Conservation (phyloP, 2,113 vertebrate species). For the Notiomystis cincta region DNA sequence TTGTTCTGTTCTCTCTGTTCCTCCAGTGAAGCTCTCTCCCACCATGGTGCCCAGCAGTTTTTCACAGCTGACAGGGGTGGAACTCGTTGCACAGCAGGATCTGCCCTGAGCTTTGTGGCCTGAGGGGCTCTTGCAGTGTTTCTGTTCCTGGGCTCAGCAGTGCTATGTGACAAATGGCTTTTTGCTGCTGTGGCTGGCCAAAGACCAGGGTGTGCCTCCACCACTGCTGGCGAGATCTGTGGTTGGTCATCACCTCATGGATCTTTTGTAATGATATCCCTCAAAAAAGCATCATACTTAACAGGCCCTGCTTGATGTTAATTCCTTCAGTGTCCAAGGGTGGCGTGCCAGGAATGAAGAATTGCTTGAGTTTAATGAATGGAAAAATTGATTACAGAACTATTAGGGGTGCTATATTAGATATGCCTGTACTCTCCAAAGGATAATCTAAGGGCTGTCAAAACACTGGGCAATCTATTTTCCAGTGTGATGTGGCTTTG, state of each 20-base stretch:
- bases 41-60: neutral
- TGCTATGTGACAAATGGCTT: neutral
- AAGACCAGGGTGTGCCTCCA: neutral
- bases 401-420: neutral
- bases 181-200: neutral
- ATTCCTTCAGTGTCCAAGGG: neutral
- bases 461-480: neutral
- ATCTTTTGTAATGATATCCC: neutral
- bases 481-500: neutral
- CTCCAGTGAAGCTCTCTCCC: neutral
- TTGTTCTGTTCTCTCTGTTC: neutral
- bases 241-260: neutral
- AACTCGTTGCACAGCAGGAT: neutral
- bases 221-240: neutral
- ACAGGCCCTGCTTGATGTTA: neutral
- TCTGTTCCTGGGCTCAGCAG: neutral
- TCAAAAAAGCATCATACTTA: neutral
- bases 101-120: neutral
- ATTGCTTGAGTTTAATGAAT: neutral
- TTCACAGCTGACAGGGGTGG: neutral
- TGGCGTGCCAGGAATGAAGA: neutral
- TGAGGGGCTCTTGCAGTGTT: neutral
- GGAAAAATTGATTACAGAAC: neutral
- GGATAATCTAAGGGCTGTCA: neutral
- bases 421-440: neutral